Percentiles rank a stretch among this genome's conserved stretches.
These are phyloP conservation scores for Drosophila lutescens DNA, from an alignment of 2,888 invertebrate species.

Conservation along the genomic window DNA sequence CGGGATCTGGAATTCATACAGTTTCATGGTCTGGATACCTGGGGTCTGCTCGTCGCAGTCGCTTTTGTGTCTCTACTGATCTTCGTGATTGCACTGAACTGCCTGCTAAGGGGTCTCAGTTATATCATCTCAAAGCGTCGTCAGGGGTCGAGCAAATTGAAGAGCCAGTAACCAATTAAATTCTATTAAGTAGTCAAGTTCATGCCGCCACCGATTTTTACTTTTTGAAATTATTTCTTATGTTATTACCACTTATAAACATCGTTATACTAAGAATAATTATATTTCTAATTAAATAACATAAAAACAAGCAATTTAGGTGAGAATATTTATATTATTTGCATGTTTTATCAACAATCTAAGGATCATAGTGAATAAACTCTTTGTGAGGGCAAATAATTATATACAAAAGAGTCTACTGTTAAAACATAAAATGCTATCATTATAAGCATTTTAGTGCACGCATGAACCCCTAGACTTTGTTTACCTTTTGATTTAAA, in stretches of 20 bases:
- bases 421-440: not conserved
- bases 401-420: not conserved
- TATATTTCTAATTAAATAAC: not conserved
- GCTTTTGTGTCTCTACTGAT: constrained; percentile 6
- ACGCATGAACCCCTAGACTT: constrained; percentile 18
- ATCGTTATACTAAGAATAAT: not conserved
- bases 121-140: constrained; percentile 18
- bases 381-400: not conserved
- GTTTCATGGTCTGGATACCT: constrained; percentile 75
- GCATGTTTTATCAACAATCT: not conserved
- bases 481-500: not conserved
- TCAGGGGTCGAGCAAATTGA: constrained; percentile 27
- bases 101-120: constrained; percentile 11
- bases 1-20: constrained; percentile 74
- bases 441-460: constrained; percentile 1
- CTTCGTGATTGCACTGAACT: constrained; percentile 7
- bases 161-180: constrained; percentile 43
- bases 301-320: not conserved
- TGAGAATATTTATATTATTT: not conserved
- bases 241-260: constrained; percentile 9
- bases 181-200: constrained; percentile 13
- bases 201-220: constrained; percentile 5
- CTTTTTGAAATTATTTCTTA: constrained; percentile 7
- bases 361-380: not conserved
- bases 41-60: constrained; percentile 50